These are phyloP conservation scores for Gobius niger DNA, from an alignment of 2,113 vertebrate species.

Conservation along the genomic window DNA sequence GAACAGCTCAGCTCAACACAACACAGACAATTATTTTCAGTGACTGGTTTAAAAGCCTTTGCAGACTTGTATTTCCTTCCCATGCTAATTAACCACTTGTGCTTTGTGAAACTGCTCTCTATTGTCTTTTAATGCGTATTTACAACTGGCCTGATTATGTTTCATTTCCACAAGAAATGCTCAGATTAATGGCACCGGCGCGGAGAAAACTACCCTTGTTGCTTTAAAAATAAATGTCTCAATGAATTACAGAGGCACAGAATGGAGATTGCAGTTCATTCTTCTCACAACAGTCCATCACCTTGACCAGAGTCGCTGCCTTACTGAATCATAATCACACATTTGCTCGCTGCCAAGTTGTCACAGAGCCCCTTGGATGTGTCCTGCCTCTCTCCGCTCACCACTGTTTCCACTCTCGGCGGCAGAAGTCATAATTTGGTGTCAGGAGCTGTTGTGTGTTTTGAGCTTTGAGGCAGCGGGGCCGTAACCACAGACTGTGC, in stretches of 20 bases:
- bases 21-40: background rate
- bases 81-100: background rate
- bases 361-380: constrained; percentile 8
- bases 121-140: constrained; percentile 8
- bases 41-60: background rate
- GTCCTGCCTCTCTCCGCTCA: constrained; percentile 19
- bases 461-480: constrained; percentile 48
- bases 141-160: background rate
- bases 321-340: constrained; percentile 23
- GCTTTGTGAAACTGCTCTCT: background rate
- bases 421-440: constrained; percentile 43
- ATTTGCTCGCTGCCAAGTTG: constrained; percentile 14
- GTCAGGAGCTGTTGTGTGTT: constrained; percentile 47
- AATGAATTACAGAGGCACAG: background rate
- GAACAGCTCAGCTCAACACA: no score
- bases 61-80: constrained; percentile 1
- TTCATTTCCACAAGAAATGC: background rate
- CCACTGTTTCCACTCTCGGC: constrained; percentile 25
- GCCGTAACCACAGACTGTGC: constrained; percentile 55
- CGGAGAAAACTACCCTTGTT: background rate
- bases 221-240: background rate
- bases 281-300: constrained; percentile 20
- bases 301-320: constrained; percentile 20
- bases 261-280: constrained; percentile 5
- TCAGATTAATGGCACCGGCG: background rate